Percentiles rank a stretch among this genome's conserved stretches.
These are phyloP conservation scores for Campylomormyrus numenius DNA, from an alignment of 2,113 vertebrate genomes.

Conservation along the genomic window DNA sequence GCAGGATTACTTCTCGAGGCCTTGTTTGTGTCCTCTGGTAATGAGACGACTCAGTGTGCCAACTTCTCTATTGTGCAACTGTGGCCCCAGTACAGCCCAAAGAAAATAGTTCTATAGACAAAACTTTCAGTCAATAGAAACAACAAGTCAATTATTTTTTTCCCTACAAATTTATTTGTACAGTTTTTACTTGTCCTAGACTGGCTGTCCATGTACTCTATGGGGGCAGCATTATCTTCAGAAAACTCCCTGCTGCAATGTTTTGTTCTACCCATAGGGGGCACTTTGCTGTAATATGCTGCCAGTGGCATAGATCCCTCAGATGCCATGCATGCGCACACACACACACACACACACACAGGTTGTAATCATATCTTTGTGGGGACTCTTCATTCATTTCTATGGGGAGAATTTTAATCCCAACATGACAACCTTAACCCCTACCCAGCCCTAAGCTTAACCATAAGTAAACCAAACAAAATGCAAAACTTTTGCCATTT, in stretches of 20 bases:
- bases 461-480: no score
- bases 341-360: not conserved
- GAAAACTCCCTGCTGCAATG: not conserved
- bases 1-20: not conserved
- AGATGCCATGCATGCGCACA: not conserved
- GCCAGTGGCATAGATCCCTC: not conserved
- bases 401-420: no score
- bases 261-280: not conserved
- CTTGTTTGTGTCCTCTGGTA: conserved; percentile 5
- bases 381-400: no score
- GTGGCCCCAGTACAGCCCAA: not conserved
- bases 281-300: not conserved
- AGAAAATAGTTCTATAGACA: not conserved
- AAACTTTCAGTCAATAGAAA: not conserved
- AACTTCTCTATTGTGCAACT: not conserved
- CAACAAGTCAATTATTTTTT: not conserved
- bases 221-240: not conserved
- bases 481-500: no score
- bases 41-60: not conserved
- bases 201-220: not conserved
- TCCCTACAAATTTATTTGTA: not conserved
- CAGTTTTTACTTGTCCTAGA: not conserved
- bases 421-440: no score
- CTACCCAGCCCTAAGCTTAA: no score
- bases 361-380: no score